Base-by-base conservation (phyloP, 35 echinoderm and acorn worm genomes). In the Nesometra sesokonis region DNA sequence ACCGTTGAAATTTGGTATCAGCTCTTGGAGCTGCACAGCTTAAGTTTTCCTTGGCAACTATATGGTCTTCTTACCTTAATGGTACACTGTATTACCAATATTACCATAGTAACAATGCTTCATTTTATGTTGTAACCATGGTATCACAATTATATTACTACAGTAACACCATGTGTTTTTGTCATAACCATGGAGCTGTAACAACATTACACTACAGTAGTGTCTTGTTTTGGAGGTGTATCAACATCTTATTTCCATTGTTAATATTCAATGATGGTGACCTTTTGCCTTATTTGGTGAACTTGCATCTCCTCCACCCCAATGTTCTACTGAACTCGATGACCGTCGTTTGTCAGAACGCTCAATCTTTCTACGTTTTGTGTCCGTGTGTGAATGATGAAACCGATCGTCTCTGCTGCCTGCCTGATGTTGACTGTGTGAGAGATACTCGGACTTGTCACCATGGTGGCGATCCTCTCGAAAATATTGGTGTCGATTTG, bases 311-410 rank as follows among this genome's bases (percentile, higher is more conserved):
- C 52, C 52, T 27, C 52, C 87, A 2, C 87, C 87, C 40, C 87
- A 76, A 38, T 87, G 77, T 46, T 86, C 84, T 13, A 80, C 37
- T 83, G 34, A 35, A 39, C 35, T 83, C 17, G 81, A 83, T 0
- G 81, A 37, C 81, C 81, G 9, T 0, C 34, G 52, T 27, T 67
- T 67, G 9, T 67, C 52, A 67, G 52, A 67, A 31, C 46, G 46
- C 23, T 82, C 88, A 11, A 57, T 80, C 77, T 91, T 91, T 79
- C 89, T 86, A 17, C 89, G 57, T 46, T 91, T 91, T 17, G 80
- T 91, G 84, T 91, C 89, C 31, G 32, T 86, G 84, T 91, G 89
- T 13, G 89, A 90, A 77, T 90, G 89, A 35, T 90, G 89, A 52
- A 90, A 90, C 27, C 89, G 81, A 32, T 90, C 89, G 32, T 90